Percentiles rank a stretch among this genome's conserved stretches.
These are phyloP conservation scores for Drosophila lutescens DNA, from an alignment of 2,888 invertebrate species.

Conservation along the genomic window DNA sequence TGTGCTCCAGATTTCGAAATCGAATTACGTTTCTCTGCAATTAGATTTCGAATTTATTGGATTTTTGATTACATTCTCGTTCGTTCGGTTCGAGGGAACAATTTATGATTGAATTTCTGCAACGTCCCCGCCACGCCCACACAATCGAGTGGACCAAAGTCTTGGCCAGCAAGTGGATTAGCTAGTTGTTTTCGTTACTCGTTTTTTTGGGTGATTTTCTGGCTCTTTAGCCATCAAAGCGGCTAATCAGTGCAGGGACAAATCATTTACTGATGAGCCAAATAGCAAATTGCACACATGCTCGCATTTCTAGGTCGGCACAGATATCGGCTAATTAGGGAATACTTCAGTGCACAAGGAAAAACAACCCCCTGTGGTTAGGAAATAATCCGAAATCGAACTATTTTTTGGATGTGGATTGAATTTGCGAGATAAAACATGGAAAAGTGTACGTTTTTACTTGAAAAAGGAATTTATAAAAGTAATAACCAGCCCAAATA, in stretches of 20 bases:
- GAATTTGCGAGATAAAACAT: not conserved
- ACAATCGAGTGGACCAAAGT: slow-evolving; percentile 29
- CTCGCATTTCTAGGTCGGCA: slow-evolving; percentile 53
- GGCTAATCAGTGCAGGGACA: slow-evolving; percentile 74
- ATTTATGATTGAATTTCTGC: slow-evolving; percentile 59
- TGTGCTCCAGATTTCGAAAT: slow-evolving; percentile 29
- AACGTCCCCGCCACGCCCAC: slow-evolving; percentile 51
- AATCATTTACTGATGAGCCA: slow-evolving; percentile 66
- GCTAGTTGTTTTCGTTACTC: slow-evolving; percentile 14
- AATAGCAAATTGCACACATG: slow-evolving; percentile 75
- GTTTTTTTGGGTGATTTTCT: slow-evolving; percentile 51
- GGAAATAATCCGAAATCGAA: not conserved
- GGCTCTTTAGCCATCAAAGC: slow-evolving; percentile 60
- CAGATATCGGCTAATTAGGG: slow-evolving; percentile 65
- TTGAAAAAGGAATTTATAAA: no score
- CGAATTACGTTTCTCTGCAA: slow-evolving; percentile 50
- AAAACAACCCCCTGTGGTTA: slow-evolving; percentile 43
- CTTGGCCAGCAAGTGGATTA: slow-evolving; percentile 30
- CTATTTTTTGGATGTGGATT: not conserved
- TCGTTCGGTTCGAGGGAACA: slow-evolving; percentile 30
- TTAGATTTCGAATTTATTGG: slow-evolving; percentile 69
- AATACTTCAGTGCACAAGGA: slow-evolving; percentile 51
- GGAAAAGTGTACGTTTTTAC: no score
- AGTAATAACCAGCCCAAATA: no score
- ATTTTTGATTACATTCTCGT: slow-evolving; percentile 68